Evolutionary conservation across 1,140 invertebrate genomes (phyloP), one percentile per base, ranked within the genome.

Genomic region (Orussus abietinus): DNA sequence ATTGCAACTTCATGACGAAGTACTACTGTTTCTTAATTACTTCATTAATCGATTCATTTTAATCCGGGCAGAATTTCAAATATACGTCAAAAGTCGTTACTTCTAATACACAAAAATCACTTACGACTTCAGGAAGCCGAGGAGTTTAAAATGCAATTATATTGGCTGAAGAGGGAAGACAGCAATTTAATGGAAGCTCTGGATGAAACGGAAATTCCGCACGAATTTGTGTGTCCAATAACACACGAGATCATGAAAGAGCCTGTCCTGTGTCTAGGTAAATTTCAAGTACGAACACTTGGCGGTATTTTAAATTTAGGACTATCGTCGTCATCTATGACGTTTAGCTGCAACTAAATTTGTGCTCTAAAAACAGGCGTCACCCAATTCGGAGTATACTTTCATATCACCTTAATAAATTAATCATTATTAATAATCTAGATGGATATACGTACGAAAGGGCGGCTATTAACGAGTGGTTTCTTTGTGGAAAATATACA

Each of bases 391-490:
- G n/a, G n/a, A n/a, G n/a, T n/a, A n/a, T n/a, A n/a, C n/a, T n/a
- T n/a, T n/a, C n/a, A n/a, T n/a, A n/a, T n/a, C n/a, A n/a, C n/a
- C n/a, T n/a, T n/a, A 38, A 38, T 10, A 25, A 34, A 13, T n/a
- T 33, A 37, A 39, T 15, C 14, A 7, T 38, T 7, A 45, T 33
- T 32, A 7, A 21, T 33, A 32, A 64, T 63, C 11, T 65, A 79
- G 88, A 90, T 76, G 86, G 86, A 17, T 86, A 85, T 54, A 84
- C 81, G 0, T 90, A 90, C 56, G 87, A 90, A 56, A 75, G 77
- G 57, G 72, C 74, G 38, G 88, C 86, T 5, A 87, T 90, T 41
- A 75, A 76, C 17, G 80, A 84, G 53, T 90, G 87, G 86, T 81
- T 90, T 37, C 64, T 80, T 25, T 80, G 77, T 36, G 84, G 84